Base-by-base conservation (phyloP, 2,888 invertebrate species). In the Tetranychus truncatus region DNA sequence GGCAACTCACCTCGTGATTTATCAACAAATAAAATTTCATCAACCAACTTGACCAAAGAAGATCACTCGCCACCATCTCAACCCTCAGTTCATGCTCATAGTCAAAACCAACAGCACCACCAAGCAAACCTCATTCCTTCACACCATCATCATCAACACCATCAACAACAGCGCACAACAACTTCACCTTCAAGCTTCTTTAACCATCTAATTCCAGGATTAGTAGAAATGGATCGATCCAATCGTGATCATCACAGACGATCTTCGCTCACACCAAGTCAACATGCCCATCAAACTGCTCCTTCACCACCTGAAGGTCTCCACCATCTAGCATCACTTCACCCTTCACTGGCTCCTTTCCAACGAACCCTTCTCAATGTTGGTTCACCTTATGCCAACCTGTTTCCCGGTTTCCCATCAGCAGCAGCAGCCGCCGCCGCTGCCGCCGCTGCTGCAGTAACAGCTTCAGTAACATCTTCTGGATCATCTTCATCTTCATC, bases 381-480 rank as follows among this genome's bases (percentile, higher is more conserved):
- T n/a, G 72, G 45, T 9, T 72, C 72, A 46, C 72, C 72, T n/a
- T 72, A 72, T 46, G 72, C 72, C 34, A 72, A 45, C 45, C 45
- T 72, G 9, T 72, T 72, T 44, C 72, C 72, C 5, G 72, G 45
- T n/a, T 72, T 72, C 45, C 45, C 72, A 6, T 45, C 72, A 2
- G 44, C 72, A 7, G 72, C 72, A 18, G 69, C 69, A 1, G 69
- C 20, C 7, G 20, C 66, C 1, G 66, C 66, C n/a, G 66, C 66
- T 11, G 20, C 18, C 7, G 18, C 34, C 8, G 69, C 21, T 5
- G 69, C 55, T 55, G 55, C 55, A 3, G 55, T 6, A 55, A 1
- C 55, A 15, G 55, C 55, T 15, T 9, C 15, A 15, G 55, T 7
- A 9, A 15, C 15, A 15, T 55, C 55, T 15, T 0, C 55, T 9